Evolutionary conservation across 2,113 vertebrate species (phyloP), one percentile per base, ranked within the genome.

Genomic region (Salvelinus namaycush): DNA sequence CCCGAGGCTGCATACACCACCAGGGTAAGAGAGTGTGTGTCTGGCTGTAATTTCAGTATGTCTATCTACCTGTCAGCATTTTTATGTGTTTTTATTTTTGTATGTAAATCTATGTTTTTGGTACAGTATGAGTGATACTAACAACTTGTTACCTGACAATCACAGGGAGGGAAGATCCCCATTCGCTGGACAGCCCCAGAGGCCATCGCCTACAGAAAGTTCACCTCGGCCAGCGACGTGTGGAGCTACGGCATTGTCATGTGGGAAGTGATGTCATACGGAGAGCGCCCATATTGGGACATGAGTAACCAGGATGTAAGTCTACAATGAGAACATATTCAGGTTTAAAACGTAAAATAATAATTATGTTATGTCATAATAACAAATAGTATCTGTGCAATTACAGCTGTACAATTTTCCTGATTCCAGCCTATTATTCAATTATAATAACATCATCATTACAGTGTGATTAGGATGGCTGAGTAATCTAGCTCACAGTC

Each of bases 261-360:
- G 97, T 99, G 97, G 97, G 97, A 99, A 89, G 97, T 99, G 92
- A 99, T 99, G 97, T 99, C 97, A 59, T 99, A 97, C 0, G 97
- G 97, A 78, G 97, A 99, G 81, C 94, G 97, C 4, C 97, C 97
- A n/a, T 99, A 99, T 59, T 99, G 97, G 97, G 97, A 99, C 75
- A 99, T 99, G 65, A 67, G 65, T 67, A 67, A 67, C 65, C 65
- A 67, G 89, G 97, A 99, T 4, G 97, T 99, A 89, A 97, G 97
- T 91, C 1, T 54, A 54, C 51, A 54, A 54, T 44, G 39, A 44
- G 9, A 44, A 44, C 39, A 44, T 11, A 44, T 44, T 44, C 39
- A 44, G 39, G 39, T 44, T 44, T 44, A 44, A 44, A 44, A 12
- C 2, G 2, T 44, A 2, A 44, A 44, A 44, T 44, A 44, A 44